A percentile compares a stretch with the other conserved stretches of the same genome.
These are phyloP conservation scores for Aspidoscelis tigris DNA, from an alignment of 2,113 vertebrate genomes.

Conservation along the genomic window DNA sequence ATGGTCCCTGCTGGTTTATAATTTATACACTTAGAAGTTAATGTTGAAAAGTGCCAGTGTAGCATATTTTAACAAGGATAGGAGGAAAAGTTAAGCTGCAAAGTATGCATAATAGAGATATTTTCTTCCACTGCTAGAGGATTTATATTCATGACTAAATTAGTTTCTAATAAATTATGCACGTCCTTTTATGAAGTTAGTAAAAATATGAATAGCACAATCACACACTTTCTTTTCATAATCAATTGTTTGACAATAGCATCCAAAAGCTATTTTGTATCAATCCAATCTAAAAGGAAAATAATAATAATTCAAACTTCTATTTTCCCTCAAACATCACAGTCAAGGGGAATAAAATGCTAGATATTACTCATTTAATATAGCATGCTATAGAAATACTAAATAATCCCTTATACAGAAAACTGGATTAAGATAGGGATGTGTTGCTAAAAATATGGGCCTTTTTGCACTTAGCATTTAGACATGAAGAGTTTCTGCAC, in stretches of 20 bases:
- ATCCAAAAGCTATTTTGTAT: constrained; percentile 37
- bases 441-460: too few species aligned
- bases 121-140: constrained; percentile 53
- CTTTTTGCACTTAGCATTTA: too few species aligned
- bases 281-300: constrained; percentile 24
- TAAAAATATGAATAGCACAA: constrained; percentile 52
- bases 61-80: constrained; percentile 60
- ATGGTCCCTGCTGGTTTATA: constrained; percentile 51
- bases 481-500: too few species aligned
- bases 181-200: constrained; percentile 65
- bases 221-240: constrained; percentile 30
- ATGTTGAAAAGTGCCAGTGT: constrained; percentile 42
- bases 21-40: constrained; percentile 57
- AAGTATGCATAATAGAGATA: constrained; percentile 66
- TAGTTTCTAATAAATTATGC: constrained; percentile 75
- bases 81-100: constrained; percentile 55
- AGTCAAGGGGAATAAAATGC: not conserved
- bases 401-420: too few species aligned
- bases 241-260: constrained; percentile 28
- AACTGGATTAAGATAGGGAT: too few species aligned
- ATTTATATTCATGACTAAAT: constrained; percentile 74
- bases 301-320: constrained; percentile 16
- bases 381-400: not conserved
- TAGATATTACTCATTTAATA: constrained; percentile 11
- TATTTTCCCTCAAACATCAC: constrained; percentile 20